Base-by-base conservation (phyloP, 2,113 vertebrate genomes). In the Triplophysa dalaica region DNA sequence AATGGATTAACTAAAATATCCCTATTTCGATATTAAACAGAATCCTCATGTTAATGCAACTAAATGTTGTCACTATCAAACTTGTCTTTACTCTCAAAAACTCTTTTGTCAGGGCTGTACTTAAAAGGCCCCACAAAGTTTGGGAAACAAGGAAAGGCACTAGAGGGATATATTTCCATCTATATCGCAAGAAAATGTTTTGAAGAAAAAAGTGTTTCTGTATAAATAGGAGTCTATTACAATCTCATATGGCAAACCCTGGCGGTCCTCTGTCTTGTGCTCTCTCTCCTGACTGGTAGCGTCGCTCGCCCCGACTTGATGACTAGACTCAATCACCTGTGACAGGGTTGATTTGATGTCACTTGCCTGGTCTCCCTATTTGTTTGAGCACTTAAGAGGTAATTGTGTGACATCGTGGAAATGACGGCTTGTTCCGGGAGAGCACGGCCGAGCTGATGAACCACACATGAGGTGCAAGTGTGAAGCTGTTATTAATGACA, bases 351-450 rank as follows among this genome's bases (percentile, higher is more conserved):
- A 98, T 98, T 94, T 93, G 94, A 94, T 97, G 95, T 98, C 96
- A 98, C 95, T 97, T 95, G 93, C 89, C 89, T 91, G 91, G 94
- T 93, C 93, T 94, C 93, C 93, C 94, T 95, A 96, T 98, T 98
- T 98, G 96, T 98, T 97, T 96, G 96, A 95, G 94, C 95, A 97
- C 93, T 98, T 97, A 97, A 97, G 94, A 96, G 95, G 96, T 97
- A 98, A 99, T 98, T 97, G 96, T 95, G 94, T 95, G 94, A 97
- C 95, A 98, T 96, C 94, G 95, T 92, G 92, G 86, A 81, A 91
- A 92, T 90, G 89, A 93, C 93, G 89, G 86, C 92, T 92, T 88
- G 73, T 92, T 94, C 91, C 90, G 88, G 90, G 43, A 77, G 78
- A 73, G 69, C 68, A 72, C 87, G 84, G 78, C 6, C 87, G 91